Evolutionary conservation across 2,888 invertebrate species (phyloP), one percentile per base, ranked within the genome.

Genomic region (Drosophila subquinaria): DNA sequence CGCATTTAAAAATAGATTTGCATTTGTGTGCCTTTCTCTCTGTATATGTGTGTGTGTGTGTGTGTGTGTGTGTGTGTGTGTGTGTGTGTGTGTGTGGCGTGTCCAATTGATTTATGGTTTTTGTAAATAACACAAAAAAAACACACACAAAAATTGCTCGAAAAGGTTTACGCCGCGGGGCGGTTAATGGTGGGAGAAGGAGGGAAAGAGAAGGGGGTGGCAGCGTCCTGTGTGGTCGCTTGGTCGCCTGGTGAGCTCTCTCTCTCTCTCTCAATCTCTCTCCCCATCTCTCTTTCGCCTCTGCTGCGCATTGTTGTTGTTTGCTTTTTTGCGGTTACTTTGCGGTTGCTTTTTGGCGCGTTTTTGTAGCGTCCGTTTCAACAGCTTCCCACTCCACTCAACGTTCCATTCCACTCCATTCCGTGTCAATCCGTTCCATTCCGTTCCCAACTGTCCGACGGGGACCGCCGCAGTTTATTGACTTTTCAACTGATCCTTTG

Each of bases 1-100:
- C 84, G 92, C 91, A 92, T 92, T 92, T 92, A 92, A 92, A 92
- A 91, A 91, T 91, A 92, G 92, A 92, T 92, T 92, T 92, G 90
- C 90, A 90, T 91, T 87, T 76, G 81, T 69, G 38, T 71, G 40
- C 56, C 45, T 45, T 23, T 52, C 86, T 88, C 63, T 63, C 66
- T 52, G 20, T 56, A 13, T 50, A 10, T 63, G 8, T 20, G 15
- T 45, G 3, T 63, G 8, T 20, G 15, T 42, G 3, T 50, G 13
- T 63, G 8, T 20, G 15, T 45, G 3, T 50, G 23, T 60, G 15
- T 59, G 20, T 69, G 35, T 72, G 60, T 57, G 57, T 69, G 51
- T 65, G 42, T 73, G 57, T 75, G 60, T 71, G 55, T 80, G 72
- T 82, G 84, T 90, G 82, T 77, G 90, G 91, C 91, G 91, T 91